Evolutionary conservation across 1,140 invertebrate genomes (phyloP).

Genomic region (Pseudomyrmex dendroicus): DNA sequence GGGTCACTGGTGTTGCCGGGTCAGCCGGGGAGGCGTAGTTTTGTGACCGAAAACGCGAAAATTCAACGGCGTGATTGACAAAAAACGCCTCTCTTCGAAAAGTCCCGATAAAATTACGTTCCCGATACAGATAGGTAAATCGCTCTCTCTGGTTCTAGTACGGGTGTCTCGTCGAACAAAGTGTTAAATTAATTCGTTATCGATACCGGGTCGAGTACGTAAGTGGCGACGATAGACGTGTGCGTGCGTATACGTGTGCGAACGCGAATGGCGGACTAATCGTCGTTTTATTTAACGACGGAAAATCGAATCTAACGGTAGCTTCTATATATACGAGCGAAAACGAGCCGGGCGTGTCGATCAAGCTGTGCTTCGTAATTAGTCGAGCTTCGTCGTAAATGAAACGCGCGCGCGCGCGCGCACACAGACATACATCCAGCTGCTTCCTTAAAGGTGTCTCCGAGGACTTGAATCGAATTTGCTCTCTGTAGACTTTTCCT

Average conservation of each 20-base stretch:
- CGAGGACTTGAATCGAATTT: conserved; percentile 32
- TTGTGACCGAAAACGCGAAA: background rate
- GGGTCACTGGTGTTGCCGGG: background rate
- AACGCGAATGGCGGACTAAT: background rate
- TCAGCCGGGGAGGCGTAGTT: too few species aligned
- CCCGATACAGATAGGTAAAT: background rate
- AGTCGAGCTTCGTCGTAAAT: conserved; percentile 35
- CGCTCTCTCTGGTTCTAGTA: background rate
- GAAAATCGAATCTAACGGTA: conserved; percentile 61
- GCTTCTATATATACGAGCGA: background rate
- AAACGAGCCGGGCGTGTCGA: conserved; percentile 38
- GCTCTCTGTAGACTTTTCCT: background rate
- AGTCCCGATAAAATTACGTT: conserved; percentile 27
- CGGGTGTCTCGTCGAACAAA: conserved; percentile 15
- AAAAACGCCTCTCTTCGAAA: background rate
- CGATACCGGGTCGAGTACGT: conserved; percentile 7
- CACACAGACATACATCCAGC: background rate
- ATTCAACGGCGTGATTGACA: background rate
- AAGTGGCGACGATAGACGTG: background rate
- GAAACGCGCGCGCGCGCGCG: background rate
- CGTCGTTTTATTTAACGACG: conserved; percentile 35
- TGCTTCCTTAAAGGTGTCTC: conserved; percentile 22
- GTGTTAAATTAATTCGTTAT: conserved; percentile 35
- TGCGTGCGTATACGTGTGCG: background rate
- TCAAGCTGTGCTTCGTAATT: conserved; percentile 53